Percentiles rank a stretch among this genome's conserved stretches.
Conservation (phyloP, 2,113 vertebrate species). For the Nycticorax nycticorax region DNA sequence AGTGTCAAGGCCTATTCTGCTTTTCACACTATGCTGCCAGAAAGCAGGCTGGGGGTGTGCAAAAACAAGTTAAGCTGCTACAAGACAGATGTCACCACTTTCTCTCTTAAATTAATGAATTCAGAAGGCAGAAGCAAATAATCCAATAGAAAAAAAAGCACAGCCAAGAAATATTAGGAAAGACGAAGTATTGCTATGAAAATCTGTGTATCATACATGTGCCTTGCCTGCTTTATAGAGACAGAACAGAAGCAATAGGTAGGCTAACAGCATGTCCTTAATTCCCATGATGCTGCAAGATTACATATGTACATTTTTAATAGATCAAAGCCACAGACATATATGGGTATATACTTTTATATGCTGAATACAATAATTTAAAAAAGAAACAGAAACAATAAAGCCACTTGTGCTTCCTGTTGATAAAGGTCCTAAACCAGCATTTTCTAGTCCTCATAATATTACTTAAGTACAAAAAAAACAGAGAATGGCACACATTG, state of each 20-base stretch:
- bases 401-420: neutral
- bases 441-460: neutral
- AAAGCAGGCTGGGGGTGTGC: too few species aligned
- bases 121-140: neutral
- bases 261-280: neutral
- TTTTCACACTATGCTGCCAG: neutral
- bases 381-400: neutral
- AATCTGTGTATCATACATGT: neutral
- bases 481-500: neutral
- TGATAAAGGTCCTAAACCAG: neutral
- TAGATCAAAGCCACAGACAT: neutral
- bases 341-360: neutral
- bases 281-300: neutral
- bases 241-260: neutral
- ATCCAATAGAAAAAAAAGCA: neutral
- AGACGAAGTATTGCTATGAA: neutral
- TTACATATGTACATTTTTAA: neutral
- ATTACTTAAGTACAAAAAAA: neutral
- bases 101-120: neutral
- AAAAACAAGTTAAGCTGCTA: neutral
- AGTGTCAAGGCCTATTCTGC: neutral
- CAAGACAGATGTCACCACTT: neutral
- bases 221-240: neutral
- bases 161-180: neutral
- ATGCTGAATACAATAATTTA: neutral